These are phyloP conservation scores for Brotula barbata DNA, from an alignment of 2,797 vertebrate species.

Conservation along the genomic window DNA sequence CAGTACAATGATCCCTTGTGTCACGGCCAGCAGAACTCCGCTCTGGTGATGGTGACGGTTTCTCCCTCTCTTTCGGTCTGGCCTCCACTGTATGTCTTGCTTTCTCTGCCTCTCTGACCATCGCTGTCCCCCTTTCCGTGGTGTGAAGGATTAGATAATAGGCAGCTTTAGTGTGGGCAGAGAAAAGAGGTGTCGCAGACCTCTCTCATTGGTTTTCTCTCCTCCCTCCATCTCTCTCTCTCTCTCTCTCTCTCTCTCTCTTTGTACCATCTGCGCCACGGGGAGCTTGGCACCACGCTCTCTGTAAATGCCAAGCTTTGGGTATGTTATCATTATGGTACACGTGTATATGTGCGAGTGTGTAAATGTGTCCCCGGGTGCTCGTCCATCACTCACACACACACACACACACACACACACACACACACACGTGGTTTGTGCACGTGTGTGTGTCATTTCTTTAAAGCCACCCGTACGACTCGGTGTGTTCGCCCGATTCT, in stretches of 20 bases:
- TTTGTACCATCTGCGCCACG: slow-evolving; percentile 75
- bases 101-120: slow-evolving; percentile 55
- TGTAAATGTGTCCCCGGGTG: neutral
- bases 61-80: slow-evolving; percentile 48
- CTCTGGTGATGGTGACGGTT: slow-evolving; percentile 47
- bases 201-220: slow-evolving; percentile 36
- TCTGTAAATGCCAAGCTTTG: slow-evolving; percentile 53
- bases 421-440: neutral
- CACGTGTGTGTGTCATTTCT: slow-evolving; percentile 5
- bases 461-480: slow-evolving; percentile 8
- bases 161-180: slow-evolving; percentile 80
- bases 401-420: neutral
- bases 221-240: neutral
- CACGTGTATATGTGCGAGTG: neutral
- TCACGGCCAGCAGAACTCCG: slow-evolving; percentile 37
- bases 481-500: neutral
- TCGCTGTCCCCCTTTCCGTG: slow-evolving; percentile 52
- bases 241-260: slow-evolving; percentile 42
- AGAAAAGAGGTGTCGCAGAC: slow-evolving; percentile 76
- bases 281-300: slow-evolving; percentile 69
- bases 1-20: slow-evolving; percentile 72
- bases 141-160: slow-evolving; percentile 77
- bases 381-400: neutral
- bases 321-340: slow-evolving; percentile 37
- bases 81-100: slow-evolving; percentile 62